Evolutionary conservation across 1,140 invertebrate species (phyloP), one percentile per base, ranked within the genome.

Genomic region (Trypoxylus dichotomus): DNA sequence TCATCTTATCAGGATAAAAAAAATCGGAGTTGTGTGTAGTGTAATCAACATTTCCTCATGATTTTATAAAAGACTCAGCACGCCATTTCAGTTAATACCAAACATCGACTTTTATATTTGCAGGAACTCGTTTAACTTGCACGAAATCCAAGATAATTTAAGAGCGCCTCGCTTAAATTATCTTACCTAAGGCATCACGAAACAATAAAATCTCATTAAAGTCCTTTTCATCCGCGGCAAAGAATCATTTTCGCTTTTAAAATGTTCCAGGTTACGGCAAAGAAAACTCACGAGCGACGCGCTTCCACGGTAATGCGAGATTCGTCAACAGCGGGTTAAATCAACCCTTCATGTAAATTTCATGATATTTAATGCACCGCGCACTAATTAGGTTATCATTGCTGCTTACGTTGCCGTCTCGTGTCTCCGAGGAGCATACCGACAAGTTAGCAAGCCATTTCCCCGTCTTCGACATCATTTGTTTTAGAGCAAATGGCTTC

Each of bases 291-390:
- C 5, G 19, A 24, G 43, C n/a, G 15, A 54, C 47, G 13, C 47
- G 47, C n/a, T 54, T n/a, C 47, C 2, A 54, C 47, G 3, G 47
- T 68, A 68, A 68, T 68, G 60, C 10, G 60, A 68, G 60, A 68
- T 68, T 68, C 60, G 27, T 68, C 60, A 68, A 68, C 60, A 27
- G 72, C 25, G 37, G 72, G 72, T 74, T 74, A 74, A 74, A 74
- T 74, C 78, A 78, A 80, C 78, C 78, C 78, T 81, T 82, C 79
- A 82, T 82, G 79, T 78, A 80, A 82, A 81, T 80, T 82, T 81
- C 81, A 82, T 82, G 80, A 82, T 73, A 80, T 82, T 82, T 82
- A 82, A 82, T 82, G 81, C 81, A 82, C 81, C 79, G 78, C 81
- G 77, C 79, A 79, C 76, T 81, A 82, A 82, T 81, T 80, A 76